A percentile compares a stretch with the other conserved stretches of the same genome.
These are phyloP conservation scores for Euura saliciscinereae DNA, from an alignment of 1,140 invertebrate species.

Conservation along the genomic window DNA sequence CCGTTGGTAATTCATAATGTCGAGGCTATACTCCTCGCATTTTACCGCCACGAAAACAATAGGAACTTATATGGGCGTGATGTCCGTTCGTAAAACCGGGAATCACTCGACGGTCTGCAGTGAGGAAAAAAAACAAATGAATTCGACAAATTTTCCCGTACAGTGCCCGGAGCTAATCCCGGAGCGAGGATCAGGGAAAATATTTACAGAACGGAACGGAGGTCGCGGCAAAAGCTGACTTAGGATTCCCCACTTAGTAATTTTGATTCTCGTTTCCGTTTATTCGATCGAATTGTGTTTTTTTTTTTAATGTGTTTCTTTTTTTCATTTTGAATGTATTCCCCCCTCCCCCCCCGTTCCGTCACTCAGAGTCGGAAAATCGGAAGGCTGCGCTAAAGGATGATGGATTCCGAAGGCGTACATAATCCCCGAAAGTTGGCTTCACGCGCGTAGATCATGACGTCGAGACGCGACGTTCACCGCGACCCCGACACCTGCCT, in stretches of 20 bases:
- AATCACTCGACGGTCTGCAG: not conserved
- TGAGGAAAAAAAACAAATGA: constrained; percentile 17
- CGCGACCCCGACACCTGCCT: constrained; percentile 27
- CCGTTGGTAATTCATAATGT: constrained; percentile 5
- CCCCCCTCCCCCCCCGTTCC: not conserved
- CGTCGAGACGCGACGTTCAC: constrained; percentile 32
- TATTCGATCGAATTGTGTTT: no score
- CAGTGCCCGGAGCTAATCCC: no score
- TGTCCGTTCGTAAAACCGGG: not conserved
- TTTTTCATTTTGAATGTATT: no score
- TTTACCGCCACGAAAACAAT: not conserved
- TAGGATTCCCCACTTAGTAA: no score
- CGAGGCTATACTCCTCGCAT: not conserved
- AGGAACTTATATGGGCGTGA: not conserved
- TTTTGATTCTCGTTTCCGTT: no score
- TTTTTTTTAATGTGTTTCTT: no score
- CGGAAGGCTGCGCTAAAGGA: not conserved
- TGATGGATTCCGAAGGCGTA: not conserved
- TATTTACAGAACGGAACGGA: no score
- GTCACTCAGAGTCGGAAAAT: not conserved
- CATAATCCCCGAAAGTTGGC: constrained; percentile 31
- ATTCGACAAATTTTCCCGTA: no score
- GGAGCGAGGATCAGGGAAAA: no score
- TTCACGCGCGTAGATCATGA: constrained; percentile 25
- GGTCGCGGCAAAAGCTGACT: no score